Evolutionary conservation across 2,888 invertebrate genomes (phyloP), one percentile per base, ranked within the genome.

Genomic region (Branchipolynoe longqiensis): DNA sequence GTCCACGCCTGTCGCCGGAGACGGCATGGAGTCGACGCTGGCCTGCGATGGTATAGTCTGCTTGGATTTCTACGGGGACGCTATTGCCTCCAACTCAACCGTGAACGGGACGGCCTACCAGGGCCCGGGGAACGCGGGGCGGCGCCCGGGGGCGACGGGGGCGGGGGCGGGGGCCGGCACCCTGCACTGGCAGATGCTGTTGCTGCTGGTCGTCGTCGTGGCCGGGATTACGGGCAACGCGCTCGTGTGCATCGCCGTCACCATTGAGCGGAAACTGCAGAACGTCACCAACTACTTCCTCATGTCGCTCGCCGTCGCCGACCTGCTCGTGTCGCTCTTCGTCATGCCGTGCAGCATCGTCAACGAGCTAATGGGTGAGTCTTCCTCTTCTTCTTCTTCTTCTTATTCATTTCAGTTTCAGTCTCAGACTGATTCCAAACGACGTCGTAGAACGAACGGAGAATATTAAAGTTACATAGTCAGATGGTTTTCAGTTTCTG

Each of bases 281-380:
- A 98, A 98, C 94, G 97, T 98, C 89, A 98, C 98, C 88, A 99
- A 98, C 94, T 98, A 98, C 94, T 98, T 98, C 94, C 95, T 98
- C 88, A 95, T 98, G 91, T 98, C 98, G 33, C 94, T 99, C 93
- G 98, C 98, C 69, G 96, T 98, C 84, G 98, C 98, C 83, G 98
- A 99, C 94, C 95, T 98, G 86, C 95, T 98, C 88, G 98, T 98
- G 92, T 98, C 97, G 92, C 94, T 98, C 88, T 96, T 98, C 92
- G 98, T 98, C 85, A 99, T 99, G 98, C 98, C 98, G 2, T 95
- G 98, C 93, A 97, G 97, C 87, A 98, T 98, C 56, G 96, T 98
- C 90, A 97, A 97, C 40, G 98, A 98, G 92, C 97, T 98, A 94
- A 95, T 97, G 92, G 98, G 98, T 98, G 94, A 97, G 97, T 93